Evolutionary conservation across 1,140 invertebrate species (phyloP).

Genomic region (Scylla paramamosain): DNA sequence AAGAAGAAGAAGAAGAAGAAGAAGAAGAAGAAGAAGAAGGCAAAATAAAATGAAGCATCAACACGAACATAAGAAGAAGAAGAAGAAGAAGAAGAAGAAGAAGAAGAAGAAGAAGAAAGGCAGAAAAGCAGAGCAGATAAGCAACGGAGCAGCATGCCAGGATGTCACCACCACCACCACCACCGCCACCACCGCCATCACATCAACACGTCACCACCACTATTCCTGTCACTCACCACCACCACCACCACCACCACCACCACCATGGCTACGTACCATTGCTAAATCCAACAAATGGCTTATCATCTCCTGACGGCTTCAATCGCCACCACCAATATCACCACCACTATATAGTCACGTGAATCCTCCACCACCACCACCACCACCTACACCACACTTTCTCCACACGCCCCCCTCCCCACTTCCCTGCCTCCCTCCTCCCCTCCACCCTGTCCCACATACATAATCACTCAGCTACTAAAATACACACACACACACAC

Average conservation of each 20-base stretch:
- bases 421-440: background rate
- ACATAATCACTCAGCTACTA: background rate
- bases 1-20: background rate
- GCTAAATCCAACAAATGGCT: too few species aligned
- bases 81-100: background rate
- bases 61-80: background rate
- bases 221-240: background rate
- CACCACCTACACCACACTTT: background rate
- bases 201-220: background rate
- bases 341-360: background rate
- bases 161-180: background rate
- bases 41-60: background rate
- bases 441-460: background rate
- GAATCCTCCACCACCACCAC: background rate
- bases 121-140: background rate
- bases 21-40: background rate
- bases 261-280: background rate
- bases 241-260: background rate
- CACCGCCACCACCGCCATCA: background rate
- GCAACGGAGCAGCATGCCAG: too few species aligned
- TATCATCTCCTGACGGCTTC: too few species aligned
- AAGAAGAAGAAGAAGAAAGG: background rate
- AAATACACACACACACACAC: constrained; percentile 5
- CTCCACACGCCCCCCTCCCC: background rate
- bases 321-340: background rate